Conservation (phyloP, 2,888 invertebrate genomes). For the Parnassius mnemosyne region DNA sequence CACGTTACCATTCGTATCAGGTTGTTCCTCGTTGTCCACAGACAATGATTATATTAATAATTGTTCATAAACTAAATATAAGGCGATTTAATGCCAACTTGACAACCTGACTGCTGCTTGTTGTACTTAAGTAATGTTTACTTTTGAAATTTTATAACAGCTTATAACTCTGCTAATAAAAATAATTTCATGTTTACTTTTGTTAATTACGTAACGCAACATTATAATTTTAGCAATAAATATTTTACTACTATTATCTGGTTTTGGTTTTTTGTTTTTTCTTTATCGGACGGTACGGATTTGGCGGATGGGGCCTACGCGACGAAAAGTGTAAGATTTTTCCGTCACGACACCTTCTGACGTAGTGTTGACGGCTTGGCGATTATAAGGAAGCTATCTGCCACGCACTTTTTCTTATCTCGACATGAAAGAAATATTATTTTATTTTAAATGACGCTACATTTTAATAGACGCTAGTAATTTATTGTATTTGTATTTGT, state of each 20-base stretch:
- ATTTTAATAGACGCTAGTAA: too few species aligned
- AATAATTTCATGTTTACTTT: background rate
- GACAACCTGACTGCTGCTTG: slow-evolving; percentile 58
- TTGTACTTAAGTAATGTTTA: slow-evolving; percentile 26
- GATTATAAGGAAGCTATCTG: too few species aligned
- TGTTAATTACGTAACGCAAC: slow-evolving; percentile 6
- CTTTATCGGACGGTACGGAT: too few species aligned
- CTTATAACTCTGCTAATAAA: slow-evolving; percentile 26
- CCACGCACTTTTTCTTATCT: too few species aligned
- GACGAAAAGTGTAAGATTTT: too few species aligned
- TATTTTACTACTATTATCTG: background rate
- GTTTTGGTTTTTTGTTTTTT: background rate
- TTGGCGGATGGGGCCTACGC: too few species aligned
- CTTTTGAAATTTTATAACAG: slow-evolving; percentile 15
- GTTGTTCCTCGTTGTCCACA: slow-evolving; percentile 34
- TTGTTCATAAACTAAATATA: slow-evolving; percentile 29
- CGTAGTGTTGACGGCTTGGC: too few species aligned
- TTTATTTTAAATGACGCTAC: too few species aligned
- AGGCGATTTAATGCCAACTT: slow-evolving; percentile 41
- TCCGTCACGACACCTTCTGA: too few species aligned
- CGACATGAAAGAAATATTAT: too few species aligned
- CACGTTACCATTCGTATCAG: slow-evolving; percentile 69
- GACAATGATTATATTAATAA: slow-evolving; percentile 28
- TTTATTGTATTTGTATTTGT: too few species aligned
- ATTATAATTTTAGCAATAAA: slow-evolving; percentile 18